phyloP scores from a whole-genome alignment of 2,888 invertebrate genomes.

The Camponotus fellah region DNA sequence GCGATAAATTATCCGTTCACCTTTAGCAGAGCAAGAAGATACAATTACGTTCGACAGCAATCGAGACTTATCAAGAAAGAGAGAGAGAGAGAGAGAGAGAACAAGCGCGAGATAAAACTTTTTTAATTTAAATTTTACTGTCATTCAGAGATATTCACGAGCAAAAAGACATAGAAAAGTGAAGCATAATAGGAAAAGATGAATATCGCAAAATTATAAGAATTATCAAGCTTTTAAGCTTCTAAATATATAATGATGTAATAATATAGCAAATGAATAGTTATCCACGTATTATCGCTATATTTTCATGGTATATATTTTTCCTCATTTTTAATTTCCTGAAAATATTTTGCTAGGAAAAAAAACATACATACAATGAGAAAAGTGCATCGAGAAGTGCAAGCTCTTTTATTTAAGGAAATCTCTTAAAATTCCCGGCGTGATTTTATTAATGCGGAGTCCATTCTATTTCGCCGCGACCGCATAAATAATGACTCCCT shows the following conservation, averaged over 20 bases:
- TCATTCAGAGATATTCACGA: conserved; percentile 35
- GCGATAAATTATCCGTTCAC: conserved; percentile 40
- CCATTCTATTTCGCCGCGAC: not conserved
- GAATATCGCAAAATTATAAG: conserved; percentile 11
- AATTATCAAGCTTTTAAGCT: not conserved
- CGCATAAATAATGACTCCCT: conserved; percentile 37
- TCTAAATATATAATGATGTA: not conserved
- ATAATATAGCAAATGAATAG: not conserved
- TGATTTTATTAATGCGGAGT: conserved; percentile 48
- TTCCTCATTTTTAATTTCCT: not conserved
- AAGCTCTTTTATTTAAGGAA: not conserved
- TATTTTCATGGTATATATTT: not conserved
- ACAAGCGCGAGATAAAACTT: conserved; percentile 34
- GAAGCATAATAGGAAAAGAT: not conserved
- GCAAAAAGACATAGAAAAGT: not conserved
- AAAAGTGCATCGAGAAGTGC: not conserved
- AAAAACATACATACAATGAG: not conserved
- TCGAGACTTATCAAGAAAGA: conserved; percentile 20
- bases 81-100: not conserved
- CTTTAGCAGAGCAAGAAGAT: not conserved
- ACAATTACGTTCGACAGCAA: conserved; percentile 41
- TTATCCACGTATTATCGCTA: not conserved
- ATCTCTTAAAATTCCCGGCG: conserved; percentile 6
- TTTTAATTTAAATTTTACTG: conserved; percentile 50
- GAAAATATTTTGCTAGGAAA: not conserved